Base-by-base conservation (phyloP, 2,113 vertebrate genomes). In the Piprites chloris region DNA sequence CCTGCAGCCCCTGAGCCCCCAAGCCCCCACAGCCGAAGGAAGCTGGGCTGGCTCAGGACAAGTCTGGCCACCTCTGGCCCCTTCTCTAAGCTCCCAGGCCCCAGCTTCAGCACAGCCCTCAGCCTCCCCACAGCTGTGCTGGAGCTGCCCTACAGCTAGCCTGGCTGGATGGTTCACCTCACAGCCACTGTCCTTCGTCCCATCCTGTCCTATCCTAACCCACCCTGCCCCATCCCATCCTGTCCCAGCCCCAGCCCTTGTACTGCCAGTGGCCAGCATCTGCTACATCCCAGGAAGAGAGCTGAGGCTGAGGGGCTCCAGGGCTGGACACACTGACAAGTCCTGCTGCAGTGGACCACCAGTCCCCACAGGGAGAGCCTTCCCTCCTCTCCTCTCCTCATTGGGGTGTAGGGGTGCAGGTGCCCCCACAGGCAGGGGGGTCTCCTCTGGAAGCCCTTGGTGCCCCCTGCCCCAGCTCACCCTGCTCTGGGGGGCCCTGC, bases 231-330 rank as follows among this genome's bases (percentile, higher is more conserved):
- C 14, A 7, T 12, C 52, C 24, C 8, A 6, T 3, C 26, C 22
- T n/a, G 37, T 2, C 32, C 28, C 39, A 61, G 14, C 21, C 12
- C 4, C 20, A 22, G 66, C 33, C 49, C 65, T 13, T 1, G 8
- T 35, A 8, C 67, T 87, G 56, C 21, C 49, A 1, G 6, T 19
- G 33, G 1, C 11, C 0, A 0, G 26, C 9, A 39, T 22, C 44
- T 39, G 1, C 3, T 22, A 17, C 16, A n/a, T 33, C 39, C 32
- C 42, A 26, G 39, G 14, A 46, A 39, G 44, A 35, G n/a, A 26
- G 28, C 12, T 14, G 0, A 6, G 20, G 58, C 26, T 32, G 53
- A n/a, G 44, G 50, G 9, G 7, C 11, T 85, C 18, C 21, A 12
- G 5, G 21, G 24, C 27, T 59, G 62, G 59, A 53, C 6, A 2